Base-by-base conservation (phyloP, 2,113 vertebrate species). In the Perccottus glenii region DNA sequence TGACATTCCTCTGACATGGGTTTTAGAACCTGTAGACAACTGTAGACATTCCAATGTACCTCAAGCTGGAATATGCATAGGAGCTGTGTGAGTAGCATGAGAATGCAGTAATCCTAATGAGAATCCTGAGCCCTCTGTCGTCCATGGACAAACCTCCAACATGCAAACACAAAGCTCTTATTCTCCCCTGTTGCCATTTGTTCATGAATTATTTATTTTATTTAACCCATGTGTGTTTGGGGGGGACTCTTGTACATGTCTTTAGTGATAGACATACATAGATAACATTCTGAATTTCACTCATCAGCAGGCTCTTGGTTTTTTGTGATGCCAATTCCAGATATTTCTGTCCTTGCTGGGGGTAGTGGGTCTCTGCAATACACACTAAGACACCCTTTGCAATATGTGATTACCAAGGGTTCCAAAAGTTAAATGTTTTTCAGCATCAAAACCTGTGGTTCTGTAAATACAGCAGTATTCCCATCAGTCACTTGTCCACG, bases 131-230 rank as follows among this genome's bases (percentile, higher is more conserved):
- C 67, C 75, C 77, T 88, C 75, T 45, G 70, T 33, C 62, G 53
- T 47, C 52, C 58, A 50, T 52, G 81, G 60, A 50, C 46, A 2
- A 62, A 36, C 55, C 60, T 70, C 64, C 47, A 50, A 83, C 73
- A 66, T 44, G 59, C 75, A 59, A 61, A 60, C 63, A 9, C 27
- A 85, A 76, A 82, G 69, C 60, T 77, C 78, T 78, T 83, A 48
- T 76, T 64, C 64, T 70, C 9, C 11, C 59, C 68, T 42, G 59
- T 51, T 80, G 58, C 68, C 4, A 40, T 43, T 55, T 59, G 72
- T 51, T 61, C 5, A 85, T 90, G 77, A 90, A 88, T 86, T 85
- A 89, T 87, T 78, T 70, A 89, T 49, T 27, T 27, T 27, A 27
- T 27, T 27, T 27, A 27, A 27, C 19, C 19, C 19, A 27, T 27